Percentiles rank a stretch among this genome's conserved stretches.
Conservation (phyloP, 1,140 invertebrate genomes). For the Aethina tumida region DNA sequence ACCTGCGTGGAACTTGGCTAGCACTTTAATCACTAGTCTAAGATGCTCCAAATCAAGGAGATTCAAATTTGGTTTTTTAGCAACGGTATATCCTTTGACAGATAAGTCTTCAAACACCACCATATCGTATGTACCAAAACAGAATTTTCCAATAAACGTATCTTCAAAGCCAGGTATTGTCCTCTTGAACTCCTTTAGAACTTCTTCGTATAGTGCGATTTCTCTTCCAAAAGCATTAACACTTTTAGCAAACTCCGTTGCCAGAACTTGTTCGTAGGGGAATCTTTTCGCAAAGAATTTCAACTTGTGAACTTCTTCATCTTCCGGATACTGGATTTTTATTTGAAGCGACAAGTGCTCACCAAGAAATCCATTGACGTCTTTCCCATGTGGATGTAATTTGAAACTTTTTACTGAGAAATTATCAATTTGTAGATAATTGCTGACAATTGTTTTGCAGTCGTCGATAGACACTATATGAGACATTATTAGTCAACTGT, state of each 20-base stretch:
- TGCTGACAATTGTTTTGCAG: conserved; percentile 7
- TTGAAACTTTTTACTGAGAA: conserved; percentile 8
- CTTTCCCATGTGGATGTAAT: conserved; percentile 16
- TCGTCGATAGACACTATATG: too few relatives aligned
- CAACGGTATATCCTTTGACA: conserved; percentile 32
- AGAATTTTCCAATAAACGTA: conserved; percentile 35
- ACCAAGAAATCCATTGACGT: conserved; percentile 41
- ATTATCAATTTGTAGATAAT: conserved; percentile 8
- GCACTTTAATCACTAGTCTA: conserved; percentile 37
- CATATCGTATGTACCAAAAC: conserved; percentile 35
- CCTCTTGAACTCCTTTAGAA: conserved; percentile 34
- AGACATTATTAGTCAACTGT: too few relatives aligned
- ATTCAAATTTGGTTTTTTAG: conserved; percentile 25
- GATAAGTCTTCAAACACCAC: conserved; percentile 41
- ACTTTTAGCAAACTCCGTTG: conserved; percentile 37
- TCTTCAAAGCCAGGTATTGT: conserved; percentile 15
- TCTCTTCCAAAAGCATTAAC: conserved; percentile 43
- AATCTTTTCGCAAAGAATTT: conserved; percentile 43
- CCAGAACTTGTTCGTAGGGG: conserved; percentile 33
- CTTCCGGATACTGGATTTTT: conserved; percentile 10
- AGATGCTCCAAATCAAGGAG: conserved; percentile 41
- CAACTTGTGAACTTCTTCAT: conserved; percentile 14
- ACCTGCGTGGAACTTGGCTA: conserved; percentile 46
- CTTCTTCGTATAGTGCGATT: conserved; percentile 34
- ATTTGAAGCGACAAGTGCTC: conserved; percentile 35